Evolutionary conservation across 2,888 invertebrate species (phyloP).

Genomic region (Platycheirus albimanus): DNA sequence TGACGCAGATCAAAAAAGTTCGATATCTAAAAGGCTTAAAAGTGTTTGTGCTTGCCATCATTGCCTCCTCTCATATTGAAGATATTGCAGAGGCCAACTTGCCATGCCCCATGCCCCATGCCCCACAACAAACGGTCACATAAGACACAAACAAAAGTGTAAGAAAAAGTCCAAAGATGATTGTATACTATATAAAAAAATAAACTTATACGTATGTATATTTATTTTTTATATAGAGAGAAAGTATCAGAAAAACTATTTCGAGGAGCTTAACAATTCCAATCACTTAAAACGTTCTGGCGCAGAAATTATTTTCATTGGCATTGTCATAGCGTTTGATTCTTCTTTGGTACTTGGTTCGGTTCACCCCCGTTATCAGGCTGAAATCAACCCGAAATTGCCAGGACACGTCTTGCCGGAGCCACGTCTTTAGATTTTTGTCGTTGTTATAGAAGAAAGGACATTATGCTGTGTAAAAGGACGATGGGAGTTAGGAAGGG

Average conservation of each 20-base stretch:
- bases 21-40: constrained; percentile 53
- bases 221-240: background rate
- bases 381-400: constrained; percentile 61
- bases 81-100: background rate
- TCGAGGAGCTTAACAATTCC: constrained; percentile 61
- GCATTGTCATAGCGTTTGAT: constrained; percentile 66
- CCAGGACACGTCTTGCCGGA: constrained; percentile 44
- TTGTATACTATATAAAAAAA: background rate
- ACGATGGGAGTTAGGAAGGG: background rate
- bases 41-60: background rate
- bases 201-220: background rate
- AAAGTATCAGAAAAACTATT: constrained; percentile 41
- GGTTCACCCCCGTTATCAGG: constrained; percentile 13
- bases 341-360: constrained; percentile 31
- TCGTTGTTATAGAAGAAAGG: background rate
- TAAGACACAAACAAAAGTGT: background rate
- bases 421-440: constrained; percentile 34
- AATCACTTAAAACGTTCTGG: constrained; percentile 68
- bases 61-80: background rate
- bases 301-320: constrained; percentile 69
- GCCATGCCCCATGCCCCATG: background rate
- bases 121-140: background rate
- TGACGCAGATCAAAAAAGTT: constrained; percentile 49
- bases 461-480: constrained; percentile 29
- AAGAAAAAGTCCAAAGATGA: constrained; percentile 1